phyloP scores from a whole-genome alignment of 1,140 invertebrate genomes.

The Alviniconcha marisindica region DNA sequence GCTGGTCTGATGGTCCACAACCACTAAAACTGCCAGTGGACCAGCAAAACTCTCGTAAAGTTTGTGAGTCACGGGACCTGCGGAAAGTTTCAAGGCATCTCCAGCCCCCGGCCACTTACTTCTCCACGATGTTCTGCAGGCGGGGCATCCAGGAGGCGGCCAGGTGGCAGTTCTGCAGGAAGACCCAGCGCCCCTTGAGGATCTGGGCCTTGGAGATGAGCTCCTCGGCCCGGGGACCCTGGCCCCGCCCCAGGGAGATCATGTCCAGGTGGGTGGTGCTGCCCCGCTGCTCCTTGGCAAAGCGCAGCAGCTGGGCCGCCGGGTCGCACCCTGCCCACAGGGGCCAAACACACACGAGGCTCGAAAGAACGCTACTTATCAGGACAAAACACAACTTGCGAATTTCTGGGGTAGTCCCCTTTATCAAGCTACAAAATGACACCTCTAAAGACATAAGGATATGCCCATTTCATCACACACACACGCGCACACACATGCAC shows the following conservation, averaged over 20 bases:
- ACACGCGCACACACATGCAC: not conserved
- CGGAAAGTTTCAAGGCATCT: too few species aligned
- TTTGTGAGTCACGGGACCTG: too few species aligned
- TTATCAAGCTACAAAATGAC: too few species aligned
- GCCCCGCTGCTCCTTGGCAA: slow-evolving; percentile 74
- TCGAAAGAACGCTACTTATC: too few species aligned
- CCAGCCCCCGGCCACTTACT: slow-evolving; percentile 58
- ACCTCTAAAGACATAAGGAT: too few species aligned
- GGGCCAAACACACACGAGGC: too few species aligned
- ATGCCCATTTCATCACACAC: not conserved
- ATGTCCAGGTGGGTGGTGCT: slow-evolving; percentile 74
- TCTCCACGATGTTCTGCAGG: slow-evolving; percentile 73
- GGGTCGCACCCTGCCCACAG: slow-evolving; percentile 76
- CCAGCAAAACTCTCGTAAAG: too few species aligned
- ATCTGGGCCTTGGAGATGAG: slow-evolving; percentile 75
- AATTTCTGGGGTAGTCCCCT: too few species aligned
- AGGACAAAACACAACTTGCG: too few species aligned
- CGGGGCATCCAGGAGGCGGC: slow-evolving; percentile 75
- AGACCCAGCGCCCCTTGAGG: slow-evolving; percentile 78
- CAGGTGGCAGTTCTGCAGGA: slow-evolving; percentile 79
- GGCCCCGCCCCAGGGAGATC: slow-evolving; percentile 75
- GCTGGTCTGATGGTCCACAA: too few species aligned
- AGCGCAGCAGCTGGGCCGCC: slow-evolving; percentile 69
- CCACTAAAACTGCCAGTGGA: too few species aligned
- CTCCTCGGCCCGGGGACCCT: slow-evolving; percentile 74